These are phyloP conservation scores for Drosophila cardini DNA, from an alignment of 1,140 invertebrate species.

Conservation along the genomic window DNA sequence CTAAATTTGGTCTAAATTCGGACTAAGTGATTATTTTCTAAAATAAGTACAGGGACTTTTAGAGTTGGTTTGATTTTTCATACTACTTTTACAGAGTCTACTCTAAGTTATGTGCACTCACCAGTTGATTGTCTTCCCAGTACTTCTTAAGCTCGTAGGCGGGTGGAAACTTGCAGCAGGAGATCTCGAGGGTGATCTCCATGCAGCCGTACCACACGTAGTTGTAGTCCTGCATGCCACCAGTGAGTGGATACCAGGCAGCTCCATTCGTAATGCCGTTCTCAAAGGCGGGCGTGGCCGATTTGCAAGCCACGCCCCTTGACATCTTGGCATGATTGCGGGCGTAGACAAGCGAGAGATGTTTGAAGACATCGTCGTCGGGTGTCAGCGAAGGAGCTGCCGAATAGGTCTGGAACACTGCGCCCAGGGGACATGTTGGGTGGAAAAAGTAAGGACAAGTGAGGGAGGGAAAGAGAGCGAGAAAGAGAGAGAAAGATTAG, in stretches of 20 bases:
- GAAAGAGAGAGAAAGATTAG: constrained; percentile 42
- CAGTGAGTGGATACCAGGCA: constrained; percentile 95
- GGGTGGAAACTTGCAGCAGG: constrained; percentile 98
- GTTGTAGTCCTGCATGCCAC: constrained; percentile 98
- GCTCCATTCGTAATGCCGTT: constrained; percentile 97
- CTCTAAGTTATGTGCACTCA: constrained; percentile 85
- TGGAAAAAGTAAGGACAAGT: constrained; percentile 49
- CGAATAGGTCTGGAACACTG: constrained; percentile 92
- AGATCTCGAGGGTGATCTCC: constrained; percentile 98
- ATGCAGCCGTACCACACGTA: constrained; percentile 99
- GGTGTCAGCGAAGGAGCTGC: constrained; percentile 93
- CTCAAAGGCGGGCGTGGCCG: constrained; percentile 90
- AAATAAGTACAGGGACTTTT: too few relatives aligned
- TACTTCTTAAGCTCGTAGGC: constrained; percentile 93
- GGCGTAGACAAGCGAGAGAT: constrained; percentile 95
- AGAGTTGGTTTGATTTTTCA: too few relatives aligned
- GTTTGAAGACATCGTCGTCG: constrained; percentile 97
- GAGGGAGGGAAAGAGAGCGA: constrained; percentile 6
- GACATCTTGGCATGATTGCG: constrained; percentile 95
- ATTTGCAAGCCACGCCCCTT: constrained; percentile 92
- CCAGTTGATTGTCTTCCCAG: constrained; percentile 97
- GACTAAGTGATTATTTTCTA: too few relatives aligned
- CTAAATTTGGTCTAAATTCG: too few relatives aligned
- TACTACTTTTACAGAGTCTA: too few relatives aligned
- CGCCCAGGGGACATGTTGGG: constrained; percentile 86